Evolutionary conservation across 1,140 invertebrate species (phyloP).

Genomic region (Musca domestica): DNA sequence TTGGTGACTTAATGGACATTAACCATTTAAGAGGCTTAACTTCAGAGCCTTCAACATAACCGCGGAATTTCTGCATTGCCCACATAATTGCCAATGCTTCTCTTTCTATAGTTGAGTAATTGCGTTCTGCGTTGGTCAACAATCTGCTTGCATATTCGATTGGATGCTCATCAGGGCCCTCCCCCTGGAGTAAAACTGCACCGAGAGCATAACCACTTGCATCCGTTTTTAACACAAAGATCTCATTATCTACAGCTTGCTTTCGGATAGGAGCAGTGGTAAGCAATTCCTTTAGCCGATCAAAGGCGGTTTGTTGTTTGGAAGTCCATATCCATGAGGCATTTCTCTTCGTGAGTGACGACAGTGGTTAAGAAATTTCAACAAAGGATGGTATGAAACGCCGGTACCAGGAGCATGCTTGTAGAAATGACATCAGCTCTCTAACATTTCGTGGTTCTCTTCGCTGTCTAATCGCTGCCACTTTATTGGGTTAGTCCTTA

Average conservation of each 20-base stretch:
- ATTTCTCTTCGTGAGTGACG: slow-evolving; percentile 8
- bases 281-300: slow-evolving; percentile 34
- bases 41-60: slow-evolving; percentile 47
- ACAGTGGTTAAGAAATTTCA: not conserved
- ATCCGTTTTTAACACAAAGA: slow-evolving; percentile 47
- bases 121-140: slow-evolving; percentile 22
- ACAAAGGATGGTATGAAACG: slow-evolving; percentile 28
- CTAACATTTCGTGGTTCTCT: slow-evolving; percentile 9
- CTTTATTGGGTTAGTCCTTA: slow-evolving; percentile 30
- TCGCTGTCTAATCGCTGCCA: not conserved
- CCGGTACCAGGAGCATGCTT: slow-evolving; percentile 32
- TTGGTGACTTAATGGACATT: slow-evolving; percentile 28
- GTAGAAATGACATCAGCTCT: slow-evolving; percentile 31
- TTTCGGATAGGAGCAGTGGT: slow-evolving; percentile 41
- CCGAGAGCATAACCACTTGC: slow-evolving; percentile 43
- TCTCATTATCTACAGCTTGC: slow-evolving; percentile 40
- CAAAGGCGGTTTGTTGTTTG: slow-evolving; percentile 40
- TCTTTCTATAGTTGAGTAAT: slow-evolving; percentile 41
- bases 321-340: slow-evolving; percentile 32
- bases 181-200: slow-evolving; percentile 42
- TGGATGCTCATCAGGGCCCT: slow-evolving; percentile 29
- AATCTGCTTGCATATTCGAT: slow-evolving; percentile 44
- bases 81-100: slow-evolving; percentile 54
- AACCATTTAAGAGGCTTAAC: slow-evolving; percentile 41
- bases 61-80: slow-evolving; percentile 51